Conservation (phyloP, 1,140 invertebrate genomes). For the Dinothrombium tinctorium region DNA sequence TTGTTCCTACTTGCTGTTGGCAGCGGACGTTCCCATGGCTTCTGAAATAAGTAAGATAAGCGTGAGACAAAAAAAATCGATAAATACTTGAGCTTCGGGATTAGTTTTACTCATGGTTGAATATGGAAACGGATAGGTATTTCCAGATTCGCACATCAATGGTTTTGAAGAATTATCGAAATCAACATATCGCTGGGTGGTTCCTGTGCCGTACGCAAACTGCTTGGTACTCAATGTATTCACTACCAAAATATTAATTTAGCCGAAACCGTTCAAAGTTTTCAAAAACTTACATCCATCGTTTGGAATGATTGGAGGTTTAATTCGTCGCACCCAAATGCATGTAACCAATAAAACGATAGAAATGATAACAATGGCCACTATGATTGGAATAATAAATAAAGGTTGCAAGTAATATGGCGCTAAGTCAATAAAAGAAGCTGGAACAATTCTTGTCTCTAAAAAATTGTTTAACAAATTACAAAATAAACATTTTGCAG, state of each 20-base stretch:
- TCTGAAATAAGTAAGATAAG: too few species aligned
- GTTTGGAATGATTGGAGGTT: neutral
- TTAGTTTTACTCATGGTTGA: too few species aligned
- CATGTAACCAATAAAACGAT: slow-evolving; percentile 2
- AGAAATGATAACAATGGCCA: neutral
- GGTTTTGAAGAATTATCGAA: too few species aligned
- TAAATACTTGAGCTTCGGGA: too few species aligned
- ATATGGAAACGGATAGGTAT: too few species aligned
- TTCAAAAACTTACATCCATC: too few species aligned
- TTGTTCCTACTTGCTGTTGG: too few species aligned
- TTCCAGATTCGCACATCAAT: too few species aligned
- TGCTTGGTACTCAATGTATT: neutral
- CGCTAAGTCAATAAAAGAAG: neutral
- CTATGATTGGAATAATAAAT: neutral
- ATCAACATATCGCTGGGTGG: slow-evolving; percentile 10
- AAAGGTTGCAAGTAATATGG: neutral
- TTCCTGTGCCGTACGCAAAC: neutral
- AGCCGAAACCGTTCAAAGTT: too few species aligned
- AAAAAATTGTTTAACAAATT: neutral
- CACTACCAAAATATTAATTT: too few species aligned
- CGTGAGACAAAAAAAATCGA: too few species aligned
- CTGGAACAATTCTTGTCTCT: neutral
- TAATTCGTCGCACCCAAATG: neutral
- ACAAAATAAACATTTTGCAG: neutral
- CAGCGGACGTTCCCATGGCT: too few species aligned